phyloP scores from a whole-genome alignment of 2,888 invertebrate genomes.

The Dryadula phaetusa region DNA sequence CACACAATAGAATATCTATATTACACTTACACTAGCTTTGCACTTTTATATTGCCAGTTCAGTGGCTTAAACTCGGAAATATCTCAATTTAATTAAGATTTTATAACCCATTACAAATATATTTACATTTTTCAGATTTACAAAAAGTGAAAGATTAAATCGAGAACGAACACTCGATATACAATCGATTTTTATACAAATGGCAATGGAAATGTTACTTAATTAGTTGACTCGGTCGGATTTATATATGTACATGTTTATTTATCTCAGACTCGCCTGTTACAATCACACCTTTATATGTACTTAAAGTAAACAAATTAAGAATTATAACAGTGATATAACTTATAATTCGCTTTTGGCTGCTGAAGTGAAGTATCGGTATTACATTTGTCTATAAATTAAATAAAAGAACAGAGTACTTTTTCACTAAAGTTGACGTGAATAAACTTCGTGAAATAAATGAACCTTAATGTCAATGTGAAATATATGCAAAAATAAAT shows the following conservation, averaged over 20 bases:
- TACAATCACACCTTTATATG: conserved; percentile 15
- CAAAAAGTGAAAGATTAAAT: conserved; percentile 51
- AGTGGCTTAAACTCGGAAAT: conserved; percentile 82
- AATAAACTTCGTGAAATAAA: neutral
- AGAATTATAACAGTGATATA: conserved; percentile 1
- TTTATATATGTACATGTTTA: conserved; percentile 42
- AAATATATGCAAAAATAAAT: neutral
- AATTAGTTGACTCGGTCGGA: conserved; percentile 58
- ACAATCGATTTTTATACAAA: conserved; percentile 52
- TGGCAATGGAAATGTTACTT: conserved; percentile 54
- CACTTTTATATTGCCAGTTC: conserved; percentile 81
- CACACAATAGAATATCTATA: conserved; percentile 78
- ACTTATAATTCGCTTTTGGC: conserved; percentile 9
- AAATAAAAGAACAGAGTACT: neutral
- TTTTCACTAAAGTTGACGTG: too few species aligned
- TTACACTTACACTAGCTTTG: conserved; percentile 82
- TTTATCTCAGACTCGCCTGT: conserved; percentile 29
- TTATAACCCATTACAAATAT: conserved; percentile 74
- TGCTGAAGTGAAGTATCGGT: neutral
- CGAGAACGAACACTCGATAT: conserved; percentile 44
- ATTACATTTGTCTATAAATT: neutral
- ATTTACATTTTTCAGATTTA: conserved; percentile 70
- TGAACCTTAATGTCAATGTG: neutral
- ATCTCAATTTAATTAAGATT: conserved; percentile 82
- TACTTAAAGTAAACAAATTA: conserved; percentile 3